A percentile compares a stretch with the other conserved stretches of the same genome.
These are phyloP conservation scores for Helicoverpa assulta DNA, from an alignment of 2,888 invertebrate species.

Conservation along the genomic window DNA sequence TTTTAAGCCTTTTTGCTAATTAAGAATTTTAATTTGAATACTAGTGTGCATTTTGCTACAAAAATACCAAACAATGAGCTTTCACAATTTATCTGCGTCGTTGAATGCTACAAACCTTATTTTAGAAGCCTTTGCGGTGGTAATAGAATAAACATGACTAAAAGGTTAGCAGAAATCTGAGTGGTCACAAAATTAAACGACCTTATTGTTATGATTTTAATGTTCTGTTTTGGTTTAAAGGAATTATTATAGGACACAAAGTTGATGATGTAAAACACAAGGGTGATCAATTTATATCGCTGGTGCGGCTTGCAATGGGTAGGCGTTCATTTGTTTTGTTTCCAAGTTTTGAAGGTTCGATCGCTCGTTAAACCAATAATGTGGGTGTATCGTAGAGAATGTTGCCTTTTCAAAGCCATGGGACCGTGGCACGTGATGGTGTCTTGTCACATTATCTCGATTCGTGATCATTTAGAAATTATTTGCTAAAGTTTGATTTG, in stretches of 20 bases:
- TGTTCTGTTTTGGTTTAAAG: no score
- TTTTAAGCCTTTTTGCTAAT: constrained; percentile 30
- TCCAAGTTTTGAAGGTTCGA: constrained; percentile 21
- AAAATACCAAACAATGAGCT: constrained; percentile 30
- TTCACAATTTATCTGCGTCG: constrained; percentile 29
- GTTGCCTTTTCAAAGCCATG: constrained; percentile 14
- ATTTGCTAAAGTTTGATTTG: no score
- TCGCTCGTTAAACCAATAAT: constrained; percentile 26
- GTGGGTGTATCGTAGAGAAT: constrained; percentile 29
- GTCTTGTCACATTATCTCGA: background rate
- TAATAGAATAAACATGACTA: constrained; percentile 1
- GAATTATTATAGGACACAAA: background rate
- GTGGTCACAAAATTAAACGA: no score
- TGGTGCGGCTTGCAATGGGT: constrained; percentile 9
- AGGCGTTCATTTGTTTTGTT: constrained; percentile 22
- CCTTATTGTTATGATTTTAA: no score
- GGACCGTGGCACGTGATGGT: constrained; percentile 1
- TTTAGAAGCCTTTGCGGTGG: constrained; percentile 9
- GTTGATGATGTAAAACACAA: background rate
- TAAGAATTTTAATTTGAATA: constrained; percentile 40
- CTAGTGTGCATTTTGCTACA: background rate
- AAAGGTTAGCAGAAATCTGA: background rate
- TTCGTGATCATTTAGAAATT: no score
- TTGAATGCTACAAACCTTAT: constrained; percentile 33
- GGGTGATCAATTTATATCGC: constrained; percentile 4